Evolutionary conservation across 2,888 invertebrate genomes (phyloP).

Genomic region (Euphydryas editha): DNA sequence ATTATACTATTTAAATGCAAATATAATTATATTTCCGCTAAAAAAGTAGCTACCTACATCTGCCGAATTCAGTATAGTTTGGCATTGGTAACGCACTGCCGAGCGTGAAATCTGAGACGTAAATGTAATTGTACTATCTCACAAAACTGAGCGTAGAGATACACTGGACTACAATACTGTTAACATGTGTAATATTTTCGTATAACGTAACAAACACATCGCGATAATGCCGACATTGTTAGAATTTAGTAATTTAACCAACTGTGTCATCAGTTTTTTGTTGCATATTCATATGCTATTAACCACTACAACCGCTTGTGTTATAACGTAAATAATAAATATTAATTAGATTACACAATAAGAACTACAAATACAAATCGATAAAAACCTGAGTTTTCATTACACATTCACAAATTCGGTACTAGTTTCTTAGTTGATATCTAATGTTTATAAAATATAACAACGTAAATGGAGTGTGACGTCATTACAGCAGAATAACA

Average conservation of each 20-base stretch:
- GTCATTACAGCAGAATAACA: constrained; percentile 39
- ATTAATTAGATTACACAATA: background rate
- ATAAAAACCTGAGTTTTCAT: constrained; percentile 16
- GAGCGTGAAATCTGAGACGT: constrained; percentile 1
- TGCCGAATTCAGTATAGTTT: background rate
- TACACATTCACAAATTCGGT: constrained; percentile 11
- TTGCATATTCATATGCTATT: background rate
- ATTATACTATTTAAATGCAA: background rate
- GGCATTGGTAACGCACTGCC: constrained; percentile 2
- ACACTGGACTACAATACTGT: background rate
- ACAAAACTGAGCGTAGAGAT: constrained; percentile 7
- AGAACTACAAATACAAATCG: background rate
- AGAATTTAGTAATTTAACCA: background rate
- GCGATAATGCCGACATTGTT: background rate
- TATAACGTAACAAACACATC: background rate
- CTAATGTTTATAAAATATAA: constrained; percentile 38
- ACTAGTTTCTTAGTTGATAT: constrained; percentile 22
- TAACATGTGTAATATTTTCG: background rate
- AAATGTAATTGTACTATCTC: background rate
- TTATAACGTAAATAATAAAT: background rate
- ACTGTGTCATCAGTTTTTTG: no score
- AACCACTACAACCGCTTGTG: background rate
- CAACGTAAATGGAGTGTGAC: constrained; percentile 42
- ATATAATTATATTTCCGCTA: background rate
- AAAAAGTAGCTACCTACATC: background rate